Conservation (phyloP, 2,888 invertebrate species). For the Aspidiotus rigidus region DNA sequence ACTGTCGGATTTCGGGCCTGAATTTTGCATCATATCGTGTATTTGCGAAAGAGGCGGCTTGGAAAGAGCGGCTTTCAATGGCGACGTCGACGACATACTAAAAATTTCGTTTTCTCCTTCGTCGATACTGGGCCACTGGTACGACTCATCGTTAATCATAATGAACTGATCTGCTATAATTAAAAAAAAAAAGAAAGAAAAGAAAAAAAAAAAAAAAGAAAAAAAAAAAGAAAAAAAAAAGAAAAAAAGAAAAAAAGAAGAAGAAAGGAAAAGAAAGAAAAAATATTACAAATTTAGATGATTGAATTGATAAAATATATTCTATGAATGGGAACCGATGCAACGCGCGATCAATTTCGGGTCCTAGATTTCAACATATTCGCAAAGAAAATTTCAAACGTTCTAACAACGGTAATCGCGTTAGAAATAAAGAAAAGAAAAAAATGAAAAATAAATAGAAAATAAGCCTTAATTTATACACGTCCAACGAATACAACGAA, state of each 20-base stretch:
- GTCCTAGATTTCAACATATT: too few species aligned
- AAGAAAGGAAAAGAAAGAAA: neutral
- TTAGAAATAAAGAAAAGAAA: too few species aligned
- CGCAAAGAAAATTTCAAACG: too few species aligned
- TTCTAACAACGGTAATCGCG: too few species aligned
- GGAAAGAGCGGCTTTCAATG: slow-evolving; percentile 33
- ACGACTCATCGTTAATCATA: slow-evolving; percentile 27
- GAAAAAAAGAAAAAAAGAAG: neutral
- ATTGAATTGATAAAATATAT: neutral
- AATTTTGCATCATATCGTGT: slow-evolving; percentile 31
- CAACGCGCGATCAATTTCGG: too few species aligned
- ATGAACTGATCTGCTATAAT: slow-evolving; percentile 32
- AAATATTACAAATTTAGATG: neutral
- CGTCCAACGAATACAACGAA: too few species aligned
- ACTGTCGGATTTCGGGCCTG: slow-evolving; percentile 28
- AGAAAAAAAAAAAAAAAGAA: neutral
- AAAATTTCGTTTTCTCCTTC: slow-evolving; percentile 28
- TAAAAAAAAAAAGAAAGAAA: slow-evolving; percentile 6
- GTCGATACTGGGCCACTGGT: slow-evolving; percentile 29
- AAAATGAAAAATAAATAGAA: too few species aligned
- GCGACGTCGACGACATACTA: slow-evolving; percentile 22
- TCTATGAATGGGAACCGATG: neutral
- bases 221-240: neutral
- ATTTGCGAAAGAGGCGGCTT: slow-evolving; percentile 31
- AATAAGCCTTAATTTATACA: too few species aligned